Conservation (phyloP, 2,113 vertebrate genomes). For the Alces alces region DNA sequence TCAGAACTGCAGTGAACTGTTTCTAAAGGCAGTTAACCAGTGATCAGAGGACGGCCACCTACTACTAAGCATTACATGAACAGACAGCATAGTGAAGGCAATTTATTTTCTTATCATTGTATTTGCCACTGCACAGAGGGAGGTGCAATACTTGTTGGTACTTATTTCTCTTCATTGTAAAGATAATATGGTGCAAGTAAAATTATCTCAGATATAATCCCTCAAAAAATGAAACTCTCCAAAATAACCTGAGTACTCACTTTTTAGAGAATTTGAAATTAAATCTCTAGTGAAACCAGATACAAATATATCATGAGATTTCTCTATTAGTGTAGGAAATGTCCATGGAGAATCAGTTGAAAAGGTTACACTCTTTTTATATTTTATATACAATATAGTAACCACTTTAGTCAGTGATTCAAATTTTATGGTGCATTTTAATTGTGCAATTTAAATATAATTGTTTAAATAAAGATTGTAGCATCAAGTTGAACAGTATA, state of each 20-base stretch:
- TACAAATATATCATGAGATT: background rate
- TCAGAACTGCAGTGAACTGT: background rate
- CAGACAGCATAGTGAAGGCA: background rate
- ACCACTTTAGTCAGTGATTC: background rate
- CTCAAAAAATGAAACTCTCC: background rate
- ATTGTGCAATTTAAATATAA: background rate
- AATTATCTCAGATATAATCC: background rate
- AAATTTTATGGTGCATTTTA: background rate
- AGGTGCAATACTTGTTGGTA: background rate
- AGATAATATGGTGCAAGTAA: background rate
- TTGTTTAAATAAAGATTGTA: background rate
- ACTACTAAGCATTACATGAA: background rate
- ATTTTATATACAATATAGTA: background rate
- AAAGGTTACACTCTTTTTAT: background rate
- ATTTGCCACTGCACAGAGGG: background rate
- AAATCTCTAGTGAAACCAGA: background rate
- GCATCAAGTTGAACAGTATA: background rate
- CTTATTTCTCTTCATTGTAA: background rate
- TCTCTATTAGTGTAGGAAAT: background rate
- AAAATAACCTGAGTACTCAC: background rate
- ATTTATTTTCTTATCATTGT: background rate
- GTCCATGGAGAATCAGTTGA: background rate
- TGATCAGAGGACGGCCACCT: background rate
- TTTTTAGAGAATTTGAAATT: background rate
- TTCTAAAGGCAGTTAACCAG: background rate